These are phyloP conservation scores for Bellardia bayeri DNA, from an alignment of 2,888 invertebrate genomes.

Conservation along the genomic window DNA sequence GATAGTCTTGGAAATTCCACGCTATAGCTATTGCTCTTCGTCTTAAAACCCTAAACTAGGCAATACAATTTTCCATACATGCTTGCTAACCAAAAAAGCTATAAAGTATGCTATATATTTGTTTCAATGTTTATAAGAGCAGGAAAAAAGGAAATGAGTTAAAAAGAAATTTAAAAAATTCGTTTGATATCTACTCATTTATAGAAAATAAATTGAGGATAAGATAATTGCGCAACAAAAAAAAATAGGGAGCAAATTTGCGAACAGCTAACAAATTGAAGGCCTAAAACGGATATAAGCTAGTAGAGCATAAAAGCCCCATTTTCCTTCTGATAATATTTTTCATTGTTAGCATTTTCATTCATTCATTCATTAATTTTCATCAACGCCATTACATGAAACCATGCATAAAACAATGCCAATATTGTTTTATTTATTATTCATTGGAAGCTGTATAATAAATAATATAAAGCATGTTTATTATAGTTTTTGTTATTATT, in stretches of 20 bases:
- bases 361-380: neutral
- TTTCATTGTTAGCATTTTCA: neutral
- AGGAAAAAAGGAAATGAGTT: neutral
- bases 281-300: neutral
- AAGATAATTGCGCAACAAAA: neutral
- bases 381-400: neutral
- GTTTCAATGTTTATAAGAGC: conserved; percentile 2
- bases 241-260: neutral
- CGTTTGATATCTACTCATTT: neutral
- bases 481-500: too few relatives aligned
- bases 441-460: neutral
- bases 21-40: neutral
- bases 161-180: neutral
- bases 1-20: neutral
- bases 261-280: neutral
- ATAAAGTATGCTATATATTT: conserved; percentile 25
- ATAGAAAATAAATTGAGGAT: neutral
- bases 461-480: too few relatives aligned
- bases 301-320: neutral
- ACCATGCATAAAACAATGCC: neutral
- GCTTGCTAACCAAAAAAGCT: neutral
- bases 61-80: neutral
- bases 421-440: conserved; percentile 17
- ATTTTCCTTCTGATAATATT: neutral
- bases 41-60: conserved; percentile 15